Evolutionary conservation across 2,888 invertebrate species (phyloP).

Genomic region (Bedellia somnulentella): DNA sequence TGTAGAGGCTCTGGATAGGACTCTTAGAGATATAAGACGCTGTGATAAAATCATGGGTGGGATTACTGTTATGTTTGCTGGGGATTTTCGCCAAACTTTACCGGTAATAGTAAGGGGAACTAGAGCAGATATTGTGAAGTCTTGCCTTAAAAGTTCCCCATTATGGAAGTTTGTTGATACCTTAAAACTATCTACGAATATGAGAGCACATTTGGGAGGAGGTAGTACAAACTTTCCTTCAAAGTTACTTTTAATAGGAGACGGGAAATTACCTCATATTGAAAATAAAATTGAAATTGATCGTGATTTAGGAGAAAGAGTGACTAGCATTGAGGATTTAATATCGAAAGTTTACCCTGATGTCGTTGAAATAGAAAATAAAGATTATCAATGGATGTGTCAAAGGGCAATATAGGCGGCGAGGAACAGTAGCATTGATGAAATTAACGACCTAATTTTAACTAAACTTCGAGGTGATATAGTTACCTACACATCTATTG

Average conservation of each 20-base stretch:
- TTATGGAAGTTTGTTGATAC: too few species aligned
- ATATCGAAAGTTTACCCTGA: constrained; percentile 11
- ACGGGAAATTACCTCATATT: constrained; percentile 12
- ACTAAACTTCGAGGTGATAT: too few species aligned
- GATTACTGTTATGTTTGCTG: constrained; percentile 12
- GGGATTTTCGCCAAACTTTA: constrained; percentile 13
- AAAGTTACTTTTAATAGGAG: constrained; percentile 14
- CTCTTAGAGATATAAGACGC: constrained; percentile 13
- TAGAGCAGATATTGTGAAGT: constrained; percentile 11
- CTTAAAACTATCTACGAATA: constrained; percentile 13
- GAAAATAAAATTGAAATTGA: constrained; percentile 13
- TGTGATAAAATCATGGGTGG: constrained; percentile 13
- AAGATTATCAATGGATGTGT: constrained; percentile 10
- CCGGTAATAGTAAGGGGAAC: constrained; percentile 11
- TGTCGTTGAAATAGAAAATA: constrained; percentile 10
- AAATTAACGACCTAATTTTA: too few species aligned
- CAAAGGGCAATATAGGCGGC: constrained; percentile 14
- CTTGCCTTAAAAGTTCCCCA: constrained; percentile 9
- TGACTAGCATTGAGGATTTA: constrained; percentile 10
- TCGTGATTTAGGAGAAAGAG: constrained; percentile 11
- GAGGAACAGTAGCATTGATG: too few species aligned
- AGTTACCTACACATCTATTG: too few species aligned
- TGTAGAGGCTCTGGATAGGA: constrained; percentile 13
- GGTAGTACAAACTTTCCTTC: constrained; percentile 12
- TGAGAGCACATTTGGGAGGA: constrained; percentile 14